Evolutionary conservation across 2,113 vertebrate species (phyloP), one percentile per base, ranked within the genome.

Genomic region (Prinia subflava): DNA sequence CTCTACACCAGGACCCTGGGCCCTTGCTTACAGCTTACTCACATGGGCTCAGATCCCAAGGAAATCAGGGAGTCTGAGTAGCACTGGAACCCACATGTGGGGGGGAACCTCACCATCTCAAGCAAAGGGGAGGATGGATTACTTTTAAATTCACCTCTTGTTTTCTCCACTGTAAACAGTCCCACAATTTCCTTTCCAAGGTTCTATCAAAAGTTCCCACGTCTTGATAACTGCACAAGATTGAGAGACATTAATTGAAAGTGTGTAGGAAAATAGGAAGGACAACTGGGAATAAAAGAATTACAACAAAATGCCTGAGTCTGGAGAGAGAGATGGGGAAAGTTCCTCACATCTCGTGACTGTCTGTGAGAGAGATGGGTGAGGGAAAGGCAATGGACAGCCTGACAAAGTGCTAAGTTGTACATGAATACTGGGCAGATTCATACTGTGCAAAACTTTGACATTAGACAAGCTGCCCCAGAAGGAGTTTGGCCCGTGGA

Each of bases 81-180:
- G 9, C 14, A 52, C 0, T 80, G 42, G 20, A 87, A 56, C 3
- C 4, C 20, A 8, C 0, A 1, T 3, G 1, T 42, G 19, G 16
- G 30, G 4, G 67, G 33, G 86, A 78, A 47, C 1, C 7, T 7
- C 28, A 10, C 1, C 2, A 0, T 5, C 10, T 65, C 2, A 3
- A 80, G 55, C 3, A 16, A 80, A 74, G 12, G 7, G 24, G 6
- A 53, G 3, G 7, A 53, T 49, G 20, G 63, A 76, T 15, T 28
- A 80, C 65, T 50, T 47, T 49, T 77, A 22, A 57, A 28, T 83
- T 71, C 63, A 62, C 3, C 2, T 50, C 5, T 23, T 57, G 13
- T 31, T 71, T 78, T 56, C 10, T 75, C 13, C 37, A 39, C 35
- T 59, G 35, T 22, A 47, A 75, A 74, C 60, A 67, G 20, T 64